Evolutionary conservation across 2,888 invertebrate genomes (phyloP), one percentile per base, ranked within the genome.

Genomic region (Drosophila putrida): DNA sequence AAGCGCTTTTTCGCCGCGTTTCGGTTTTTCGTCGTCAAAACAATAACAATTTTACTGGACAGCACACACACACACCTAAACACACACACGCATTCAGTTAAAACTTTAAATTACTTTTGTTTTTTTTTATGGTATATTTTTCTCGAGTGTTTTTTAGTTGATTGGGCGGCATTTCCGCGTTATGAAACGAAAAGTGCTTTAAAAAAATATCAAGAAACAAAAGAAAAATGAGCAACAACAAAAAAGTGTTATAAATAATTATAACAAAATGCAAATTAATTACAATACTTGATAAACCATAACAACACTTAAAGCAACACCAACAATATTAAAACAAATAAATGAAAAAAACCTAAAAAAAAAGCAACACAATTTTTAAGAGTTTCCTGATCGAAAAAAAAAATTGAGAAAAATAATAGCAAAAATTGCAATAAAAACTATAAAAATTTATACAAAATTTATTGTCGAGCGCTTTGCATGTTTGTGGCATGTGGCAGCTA

Each of bases 191-290:
- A 79, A 60, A 67, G 62, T 80, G 80, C 51, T 75, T 51, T 25
- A 77, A 54, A 15, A 49, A 39, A 43, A 46, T 25, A 27, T 13
- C 53, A 25, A 50, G 41, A 67, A 62, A 58, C 28, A 77, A 49
- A 62, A 50, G 15, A 28, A 51, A 38, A 66, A 36, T 57, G 27
- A 44, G 36, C 54, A 51, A 33, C 46, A 38, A 31, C 39, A 53
- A 50, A 5, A 28, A 46, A 76, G 63, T 61, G 63, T 35, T 50
- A 54, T 59, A 49, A 72, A 58, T 46, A 80, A 74, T 60, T 60
- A 54, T 70, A 80, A 71, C 51, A 51, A 85, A 85, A 80, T 82
- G 71, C 75, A 88, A 82, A 74, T 85, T 59, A 85, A 82, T 78
- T 72, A 67, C 66, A 58, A 50, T 53, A 67, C 50, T 58, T 53